Evolutionary conservation across 2,888 invertebrate genomes (phyloP).

Genomic region (Autographa pulchrina): DNA sequence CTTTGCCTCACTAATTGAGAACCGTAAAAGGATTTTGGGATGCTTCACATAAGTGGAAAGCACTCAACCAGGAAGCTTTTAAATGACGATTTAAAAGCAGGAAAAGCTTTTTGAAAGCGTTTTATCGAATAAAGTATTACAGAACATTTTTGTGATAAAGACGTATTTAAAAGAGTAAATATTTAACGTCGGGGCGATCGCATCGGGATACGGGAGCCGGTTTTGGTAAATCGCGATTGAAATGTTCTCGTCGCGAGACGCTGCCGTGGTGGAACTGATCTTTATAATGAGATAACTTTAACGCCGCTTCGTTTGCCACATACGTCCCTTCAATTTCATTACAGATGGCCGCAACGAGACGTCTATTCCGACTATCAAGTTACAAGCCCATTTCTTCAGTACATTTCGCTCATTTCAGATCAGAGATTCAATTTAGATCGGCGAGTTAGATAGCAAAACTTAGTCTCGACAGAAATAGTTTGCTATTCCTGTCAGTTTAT

Average conservation of each 20-base stretch:
- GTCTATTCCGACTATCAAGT: slow-evolving; percentile 69
- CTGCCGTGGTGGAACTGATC: slow-evolving; percentile 63
- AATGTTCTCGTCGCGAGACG: slow-evolving; percentile 72
- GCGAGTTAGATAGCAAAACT: slow-evolving; percentile 72
- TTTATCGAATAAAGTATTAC: slow-evolving; percentile 29
- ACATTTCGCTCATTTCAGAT: slow-evolving; percentile 77
- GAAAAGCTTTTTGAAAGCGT: slow-evolving; percentile 30
- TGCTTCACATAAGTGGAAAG: slow-evolving; percentile 53
- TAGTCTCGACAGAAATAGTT: slow-evolving; percentile 69
- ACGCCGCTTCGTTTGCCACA: slow-evolving; percentile 59
- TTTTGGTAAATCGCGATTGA: slow-evolving; percentile 81
- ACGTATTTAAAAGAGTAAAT: slow-evolving; percentile 64
- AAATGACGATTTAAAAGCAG: slow-evolving; percentile 33
- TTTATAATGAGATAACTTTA: slow-evolving; percentile 71
- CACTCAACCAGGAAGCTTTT: slow-evolving; percentile 43
- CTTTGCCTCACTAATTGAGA: slow-evolving; percentile 67
- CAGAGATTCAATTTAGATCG: slow-evolving; percentile 83
- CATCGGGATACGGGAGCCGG: slow-evolving; percentile 77
- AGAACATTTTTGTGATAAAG: slow-evolving; percentile 52
- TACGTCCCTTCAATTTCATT: slow-evolving; percentile 76
- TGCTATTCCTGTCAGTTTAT: slow-evolving; percentile 72
- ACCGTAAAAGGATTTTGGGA: slow-evolving; percentile 57
- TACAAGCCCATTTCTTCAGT: slow-evolving; percentile 71
- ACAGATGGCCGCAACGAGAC: slow-evolving; percentile 67
- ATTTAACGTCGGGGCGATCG: slow-evolving; percentile 67